These are phyloP conservation scores for Cephus rjabovi DNA, from an alignment of 2,888 invertebrate species.

Conservation along the genomic window DNA sequence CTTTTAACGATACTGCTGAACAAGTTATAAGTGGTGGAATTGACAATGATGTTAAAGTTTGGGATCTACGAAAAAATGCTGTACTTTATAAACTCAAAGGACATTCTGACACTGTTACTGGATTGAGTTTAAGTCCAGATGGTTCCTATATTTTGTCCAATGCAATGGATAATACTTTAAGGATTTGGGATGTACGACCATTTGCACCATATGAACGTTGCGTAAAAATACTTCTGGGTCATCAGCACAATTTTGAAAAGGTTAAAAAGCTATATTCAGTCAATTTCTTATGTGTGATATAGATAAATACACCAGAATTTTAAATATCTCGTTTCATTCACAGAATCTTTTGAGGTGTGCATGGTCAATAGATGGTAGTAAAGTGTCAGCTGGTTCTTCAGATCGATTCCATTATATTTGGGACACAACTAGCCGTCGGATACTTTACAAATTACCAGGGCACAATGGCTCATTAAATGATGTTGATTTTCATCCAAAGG, in stretches of 20 bases:
- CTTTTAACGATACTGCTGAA: slow-evolving; percentile 96
- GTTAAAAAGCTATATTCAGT: slow-evolving; percentile 48
- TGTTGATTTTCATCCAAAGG: slow-evolving; percentile 93
- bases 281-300: not conserved
- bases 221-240: slow-evolving; percentile 91
- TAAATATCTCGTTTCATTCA: not conserved
- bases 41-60: slow-evolving; percentile 97
- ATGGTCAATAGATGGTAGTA: slow-evolving; percentile 94
- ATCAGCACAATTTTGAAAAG: slow-evolving; percentile 98
- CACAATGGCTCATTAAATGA: slow-evolving; percentile 98
- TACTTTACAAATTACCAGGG: slow-evolving; percentile 96
- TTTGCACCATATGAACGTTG: slow-evolving; percentile 94
- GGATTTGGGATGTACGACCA: slow-evolving; percentile 97
- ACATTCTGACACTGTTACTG: slow-evolving; percentile 96
- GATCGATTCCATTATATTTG: slow-evolving; percentile 97
- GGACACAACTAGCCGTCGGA: slow-evolving; percentile 93
- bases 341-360: slow-evolving; percentile 89
- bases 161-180: slow-evolving; percentile 94
- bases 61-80: slow-evolving; percentile 94
- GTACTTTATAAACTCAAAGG: slow-evolving; percentile 88
- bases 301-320: not conserved
- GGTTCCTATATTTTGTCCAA: slow-evolving; percentile 94
- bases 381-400: slow-evolving; percentile 92
- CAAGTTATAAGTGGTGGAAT: slow-evolving; percentile 95
- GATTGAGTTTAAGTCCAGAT: slow-evolving; percentile 84